Evolutionary conservation across 2,888 invertebrate genomes (phyloP).

Genomic region (Trisateles emortualis): DNA sequence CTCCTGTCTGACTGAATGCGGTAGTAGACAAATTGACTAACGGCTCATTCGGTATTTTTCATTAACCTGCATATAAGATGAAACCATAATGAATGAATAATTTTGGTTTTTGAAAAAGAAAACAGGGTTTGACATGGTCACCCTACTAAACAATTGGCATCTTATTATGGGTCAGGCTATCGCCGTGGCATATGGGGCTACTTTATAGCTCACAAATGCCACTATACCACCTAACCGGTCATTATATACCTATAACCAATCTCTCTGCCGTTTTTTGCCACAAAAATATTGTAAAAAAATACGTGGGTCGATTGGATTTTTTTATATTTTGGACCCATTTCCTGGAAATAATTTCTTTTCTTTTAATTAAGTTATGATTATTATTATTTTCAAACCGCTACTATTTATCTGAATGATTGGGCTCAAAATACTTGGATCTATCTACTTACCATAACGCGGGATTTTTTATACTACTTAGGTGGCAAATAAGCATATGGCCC

Average conservation of each 20-base stretch:
- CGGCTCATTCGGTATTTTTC: no score
- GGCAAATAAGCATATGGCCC: no score
- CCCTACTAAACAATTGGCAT: slow-evolving; percentile 43
- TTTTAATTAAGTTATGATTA: neutral
- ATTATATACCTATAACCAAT: slow-evolving; percentile 45
- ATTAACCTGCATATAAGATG: no score
- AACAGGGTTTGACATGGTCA: slow-evolving; percentile 29
- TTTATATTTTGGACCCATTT: neutral
- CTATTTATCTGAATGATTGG: neutral
- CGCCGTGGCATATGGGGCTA: slow-evolving; percentile 63
- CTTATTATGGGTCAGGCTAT: slow-evolving; percentile 42
- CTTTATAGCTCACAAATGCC: slow-evolving; percentile 51
- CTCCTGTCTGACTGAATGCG: no score
- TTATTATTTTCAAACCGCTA: neutral
- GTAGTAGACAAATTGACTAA: no score
- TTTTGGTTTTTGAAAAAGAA: no score
- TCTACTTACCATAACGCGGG: no score
- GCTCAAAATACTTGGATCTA: no score
- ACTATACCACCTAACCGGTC: slow-evolving; percentile 42
- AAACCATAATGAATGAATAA: no score
- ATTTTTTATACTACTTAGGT: no score
- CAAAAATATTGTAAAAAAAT: slow-evolving; percentile 22
- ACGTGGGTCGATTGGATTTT: neutral
- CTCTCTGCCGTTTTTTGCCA: slow-evolving; percentile 36
- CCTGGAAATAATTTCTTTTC: neutral